Evolutionary conservation across 2,113 vertebrate genomes (phyloP).

Genomic region (Pseudolaguvia tuberculata): DNA sequence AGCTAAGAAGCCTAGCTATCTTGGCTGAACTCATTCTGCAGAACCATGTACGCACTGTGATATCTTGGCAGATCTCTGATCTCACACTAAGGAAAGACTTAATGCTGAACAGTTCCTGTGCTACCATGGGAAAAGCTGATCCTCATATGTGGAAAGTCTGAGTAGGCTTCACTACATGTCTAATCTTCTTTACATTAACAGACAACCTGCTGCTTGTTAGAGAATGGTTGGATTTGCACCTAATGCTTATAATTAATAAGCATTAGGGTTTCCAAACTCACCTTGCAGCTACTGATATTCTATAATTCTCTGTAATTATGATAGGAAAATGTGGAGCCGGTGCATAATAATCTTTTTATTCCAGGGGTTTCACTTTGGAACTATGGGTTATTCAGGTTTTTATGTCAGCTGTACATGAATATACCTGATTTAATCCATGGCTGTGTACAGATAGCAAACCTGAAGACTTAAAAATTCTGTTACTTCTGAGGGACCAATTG

Average conservation of each 20-base stretch:
- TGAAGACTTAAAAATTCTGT: too few species aligned
- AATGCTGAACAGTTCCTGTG: not conserved
- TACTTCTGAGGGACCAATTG: not conserved
- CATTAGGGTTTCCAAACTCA: conserved; percentile 5
- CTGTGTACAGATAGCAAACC: not conserved
- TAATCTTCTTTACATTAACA: conserved; percentile 60
- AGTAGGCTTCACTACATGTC: conserved; percentile 38
- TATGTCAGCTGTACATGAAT: not conserved
- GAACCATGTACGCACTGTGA: conserved; percentile 28
- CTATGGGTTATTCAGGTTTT: not conserved
- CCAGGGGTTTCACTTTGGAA: not conserved
- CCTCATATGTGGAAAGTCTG: conserved; percentile 25
- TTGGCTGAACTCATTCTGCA: conserved; percentile 33
- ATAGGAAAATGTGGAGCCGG: not conserved
- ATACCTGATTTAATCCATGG: not conserved
- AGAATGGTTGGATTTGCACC: conserved; percentile 7
- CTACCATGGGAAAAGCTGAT: not conserved
- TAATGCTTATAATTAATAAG: not conserved
- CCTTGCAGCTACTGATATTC: not conserved
- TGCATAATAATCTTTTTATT: not conserved
- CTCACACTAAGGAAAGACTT: conserved; percentile 9
- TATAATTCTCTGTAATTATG: not conserved
- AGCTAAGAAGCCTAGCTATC: conserved; percentile 31
- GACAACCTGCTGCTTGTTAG: conserved; percentile 40
- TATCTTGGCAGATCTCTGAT: conserved; percentile 26